Conservation (phyloP, 1,140 invertebrate species). For the Mesaphorura yosii region DNA sequence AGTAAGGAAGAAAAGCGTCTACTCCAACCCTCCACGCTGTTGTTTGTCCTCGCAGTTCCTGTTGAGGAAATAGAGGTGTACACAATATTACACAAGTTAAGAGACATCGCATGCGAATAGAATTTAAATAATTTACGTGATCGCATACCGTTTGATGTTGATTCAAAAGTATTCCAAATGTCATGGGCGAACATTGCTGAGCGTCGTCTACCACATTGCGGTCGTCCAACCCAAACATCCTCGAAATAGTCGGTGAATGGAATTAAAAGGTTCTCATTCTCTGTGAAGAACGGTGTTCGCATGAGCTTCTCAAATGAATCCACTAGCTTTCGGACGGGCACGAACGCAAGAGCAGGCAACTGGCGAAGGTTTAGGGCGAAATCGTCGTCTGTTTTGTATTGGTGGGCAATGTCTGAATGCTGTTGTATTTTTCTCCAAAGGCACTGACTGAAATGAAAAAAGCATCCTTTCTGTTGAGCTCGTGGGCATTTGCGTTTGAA, state of each 20-base stretch:
- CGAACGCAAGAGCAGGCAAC: constrained; percentile 4
- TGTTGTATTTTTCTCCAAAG: not conserved
- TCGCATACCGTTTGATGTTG: not conserved
- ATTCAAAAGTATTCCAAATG: constrained; percentile 8
- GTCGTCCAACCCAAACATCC: constrained; percentile 10
- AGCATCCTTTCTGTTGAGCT: not conserved
- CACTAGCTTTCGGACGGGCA: constrained; percentile 1
- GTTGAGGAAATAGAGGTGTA: no score
- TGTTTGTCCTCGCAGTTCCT: no score
- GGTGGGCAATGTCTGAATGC: not conserved
- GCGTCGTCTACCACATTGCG: not conserved
- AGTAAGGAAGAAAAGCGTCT: not conserved
- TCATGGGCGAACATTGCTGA: constrained; percentile 1
- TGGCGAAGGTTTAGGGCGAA: constrained; percentile 7
- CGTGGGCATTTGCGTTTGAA: not conserved
- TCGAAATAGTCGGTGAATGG: constrained; percentile 12
- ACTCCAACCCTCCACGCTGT: not conserved
- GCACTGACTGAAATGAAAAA: constrained; percentile 6
- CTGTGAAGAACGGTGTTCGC: not conserved
- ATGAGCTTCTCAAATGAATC: constrained; percentile 8
- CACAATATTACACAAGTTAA: no score
- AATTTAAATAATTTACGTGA: no score
- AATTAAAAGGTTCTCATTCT: constrained; percentile 4
- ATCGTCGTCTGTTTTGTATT: constrained; percentile 6
- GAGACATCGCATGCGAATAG: no score